These are phyloP conservation scores for Alouatta caraya DNA, from an alignment of 2,797 vertebrate species.

Conservation along the genomic window DNA sequence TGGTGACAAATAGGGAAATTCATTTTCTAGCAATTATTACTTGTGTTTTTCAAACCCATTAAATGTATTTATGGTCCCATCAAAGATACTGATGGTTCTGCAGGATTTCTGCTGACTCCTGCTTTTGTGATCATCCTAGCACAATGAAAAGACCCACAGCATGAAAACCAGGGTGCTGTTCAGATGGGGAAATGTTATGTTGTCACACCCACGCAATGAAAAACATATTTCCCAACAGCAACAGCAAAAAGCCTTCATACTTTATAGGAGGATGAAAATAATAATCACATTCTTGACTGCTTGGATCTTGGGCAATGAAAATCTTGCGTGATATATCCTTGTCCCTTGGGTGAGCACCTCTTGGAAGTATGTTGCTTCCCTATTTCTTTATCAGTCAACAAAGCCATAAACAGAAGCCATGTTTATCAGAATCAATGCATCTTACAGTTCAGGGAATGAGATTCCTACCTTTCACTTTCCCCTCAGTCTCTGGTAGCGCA, in stretches of 20 bases:
- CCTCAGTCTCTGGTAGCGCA: conserved; percentile 92
- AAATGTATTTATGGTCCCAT: not conserved
- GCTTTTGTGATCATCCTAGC: not conserved
- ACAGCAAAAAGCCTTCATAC: not conserved
- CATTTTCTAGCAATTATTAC: not conserved
- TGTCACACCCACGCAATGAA: not conserved
- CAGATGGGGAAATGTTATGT: not conserved
- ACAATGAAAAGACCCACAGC: not conserved
- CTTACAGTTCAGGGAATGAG: not conserved
- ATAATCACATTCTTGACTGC: not conserved
- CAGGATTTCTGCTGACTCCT: not conserved
- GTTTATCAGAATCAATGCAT: not conserved
- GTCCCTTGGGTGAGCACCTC: not conserved
- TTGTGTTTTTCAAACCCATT: conserved; percentile 10
- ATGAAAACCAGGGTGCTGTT: not conserved
- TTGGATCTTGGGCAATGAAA: not conserved
- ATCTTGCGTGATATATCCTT: not conserved
- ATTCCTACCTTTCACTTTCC: conserved; percentile 93
- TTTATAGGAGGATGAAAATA: not conserved
- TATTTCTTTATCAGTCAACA: not conserved
- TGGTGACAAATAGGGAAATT: not conserved
- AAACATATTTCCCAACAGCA: not conserved
- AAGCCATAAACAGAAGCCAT: not conserved
- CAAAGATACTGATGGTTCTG: not conserved
- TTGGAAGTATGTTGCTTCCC: rapidly evolving